These are phyloP conservation scores for Calameuta idolon DNA, from an alignment of 2,888 invertebrate species.

Conservation along the genomic window DNA sequence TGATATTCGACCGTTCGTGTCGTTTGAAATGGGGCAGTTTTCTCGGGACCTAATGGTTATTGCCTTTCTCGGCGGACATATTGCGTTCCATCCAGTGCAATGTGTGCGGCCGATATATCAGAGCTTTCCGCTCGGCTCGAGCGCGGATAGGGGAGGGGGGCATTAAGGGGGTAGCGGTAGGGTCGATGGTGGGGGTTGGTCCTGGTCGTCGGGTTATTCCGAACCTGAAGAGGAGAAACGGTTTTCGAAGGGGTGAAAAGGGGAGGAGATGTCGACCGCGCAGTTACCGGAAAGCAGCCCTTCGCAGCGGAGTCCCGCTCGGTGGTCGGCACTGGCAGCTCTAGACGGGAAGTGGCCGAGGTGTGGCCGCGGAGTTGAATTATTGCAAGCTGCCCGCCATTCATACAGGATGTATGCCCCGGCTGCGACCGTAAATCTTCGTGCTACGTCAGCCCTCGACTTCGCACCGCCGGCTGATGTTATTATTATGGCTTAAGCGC, in stretches of 20 bases:
- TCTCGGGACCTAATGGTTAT: constrained; percentile 74
- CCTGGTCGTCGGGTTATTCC: not conserved
- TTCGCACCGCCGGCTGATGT: constrained; percentile 47
- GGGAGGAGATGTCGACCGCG: constrained; percentile 47
- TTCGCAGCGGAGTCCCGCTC: constrained; percentile 45
- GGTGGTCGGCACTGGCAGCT: constrained; percentile 50
- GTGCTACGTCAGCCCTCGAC: constrained; percentile 56
- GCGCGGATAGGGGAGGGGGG: no score
- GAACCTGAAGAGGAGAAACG: not conserved
- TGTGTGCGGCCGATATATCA: constrained; percentile 72
- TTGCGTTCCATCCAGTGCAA: constrained; percentile 73
- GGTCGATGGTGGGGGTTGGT: constrained; percentile 24
- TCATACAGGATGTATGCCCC: constrained; percentile 63
- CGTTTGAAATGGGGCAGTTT: constrained; percentile 74
- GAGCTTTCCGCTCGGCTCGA: constrained; percentile 53
- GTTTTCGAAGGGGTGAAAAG: constrained; percentile 10
- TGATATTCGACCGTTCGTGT: constrained; percentile 73
- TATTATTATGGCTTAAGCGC: constrained; percentile 57
- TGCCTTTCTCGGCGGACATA: constrained; percentile 73
- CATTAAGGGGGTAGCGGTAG: constrained; percentile 28
- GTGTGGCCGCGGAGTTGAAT: constrained; percentile 65
- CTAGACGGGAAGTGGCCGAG: constrained; percentile 64
- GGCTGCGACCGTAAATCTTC: constrained; percentile 60
- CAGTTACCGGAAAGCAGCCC: constrained; percentile 58
- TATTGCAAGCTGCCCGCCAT: constrained; percentile 64